phyloP scores from a whole-genome alignment of 2,797 vertebrate species.

The Ciconia nigra region DNA sequence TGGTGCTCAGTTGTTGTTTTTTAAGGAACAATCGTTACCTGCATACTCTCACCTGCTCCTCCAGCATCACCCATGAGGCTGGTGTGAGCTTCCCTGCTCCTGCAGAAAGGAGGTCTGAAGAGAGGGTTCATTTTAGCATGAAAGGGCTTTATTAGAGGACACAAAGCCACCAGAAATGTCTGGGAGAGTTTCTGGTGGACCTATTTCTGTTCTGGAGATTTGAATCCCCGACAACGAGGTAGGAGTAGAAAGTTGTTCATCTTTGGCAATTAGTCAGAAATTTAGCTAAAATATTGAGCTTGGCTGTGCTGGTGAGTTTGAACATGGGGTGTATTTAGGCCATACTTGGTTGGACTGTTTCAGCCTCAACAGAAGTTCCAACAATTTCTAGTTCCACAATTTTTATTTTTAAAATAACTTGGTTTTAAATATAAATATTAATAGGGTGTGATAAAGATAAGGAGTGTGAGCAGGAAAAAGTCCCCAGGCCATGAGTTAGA shows the following conservation, averaged over 20 bases:
- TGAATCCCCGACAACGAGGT: neutral
- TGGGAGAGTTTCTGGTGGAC: neutral
- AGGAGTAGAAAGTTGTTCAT: neutral
- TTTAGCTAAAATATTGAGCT: neutral
- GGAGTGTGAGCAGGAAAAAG: fast-evolving
- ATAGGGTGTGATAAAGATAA: neutral
- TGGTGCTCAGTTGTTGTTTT: neutral
- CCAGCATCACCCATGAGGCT: neutral
- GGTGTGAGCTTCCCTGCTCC: neutral
- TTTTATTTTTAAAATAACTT: neutral
- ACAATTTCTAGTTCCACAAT: neutral
- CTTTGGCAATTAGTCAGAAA: neutral
- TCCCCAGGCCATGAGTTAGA: neutral
- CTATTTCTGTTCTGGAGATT: fast-evolving
- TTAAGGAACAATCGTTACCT: fast-evolving
- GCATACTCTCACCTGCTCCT: fast-evolving
- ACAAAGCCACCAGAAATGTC: neutral
- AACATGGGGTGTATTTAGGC: neutral
- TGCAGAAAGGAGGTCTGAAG: neutral
- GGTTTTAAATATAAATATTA: neutral
- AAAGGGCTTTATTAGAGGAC: neutral
- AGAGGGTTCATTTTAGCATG: neutral
- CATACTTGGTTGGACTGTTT: fast-evolving
- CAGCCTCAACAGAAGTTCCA: neutral
- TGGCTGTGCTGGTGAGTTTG: neutral